Evolutionary conservation across 2,113 vertebrate species (phyloP), one percentile per base, ranked within the genome.

Genomic region (Psilopsiagon aymara): DNA sequence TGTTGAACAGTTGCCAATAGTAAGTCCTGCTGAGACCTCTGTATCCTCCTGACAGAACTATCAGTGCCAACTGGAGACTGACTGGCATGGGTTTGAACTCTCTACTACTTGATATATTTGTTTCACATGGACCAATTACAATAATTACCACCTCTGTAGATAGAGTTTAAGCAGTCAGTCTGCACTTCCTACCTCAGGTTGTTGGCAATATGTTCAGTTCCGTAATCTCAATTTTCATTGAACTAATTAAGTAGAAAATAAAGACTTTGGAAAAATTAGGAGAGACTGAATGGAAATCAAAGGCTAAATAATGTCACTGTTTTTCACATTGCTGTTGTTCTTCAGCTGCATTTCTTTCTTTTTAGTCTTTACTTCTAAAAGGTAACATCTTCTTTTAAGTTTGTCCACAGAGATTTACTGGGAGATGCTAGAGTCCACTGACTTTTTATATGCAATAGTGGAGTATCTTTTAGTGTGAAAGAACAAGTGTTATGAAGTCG

Each of bases 11-110:
- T 90, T 97, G 95, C 96, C 96, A 96, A 55, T 88, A 95, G 69
- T 93, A 92, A 94, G 92, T 88, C 92, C 96, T 96, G 94, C 84
- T 93, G 97, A 96, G 95, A 96, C 88, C 90, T 94, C 90, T 92
- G 51, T 89, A 92, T 96, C 94, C 97, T 96, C 95, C 91, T 31
- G 81, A 70, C 46, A 96, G 95, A 94, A 60, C 79, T 68, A 77
- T 19, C 10, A n/a, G 88, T 94, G 96, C 97, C 96, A 97, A 91
- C 88, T 85, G 75, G 94, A 96, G 95, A 87, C 92, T 52, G 93
- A 95, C 94, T 96, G 90, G 95, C 94, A 96, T 82, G 62, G 84
- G 88, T 86, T 71, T 95, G 95, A 97, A 94, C 97, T 88, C 94
- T 82, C 6, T 57, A 75, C 68, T 69, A 2, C 86, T 70, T 73